Conservation (phyloP, 2,113 vertebrate genomes). For the Candoia aspera region DNA sequence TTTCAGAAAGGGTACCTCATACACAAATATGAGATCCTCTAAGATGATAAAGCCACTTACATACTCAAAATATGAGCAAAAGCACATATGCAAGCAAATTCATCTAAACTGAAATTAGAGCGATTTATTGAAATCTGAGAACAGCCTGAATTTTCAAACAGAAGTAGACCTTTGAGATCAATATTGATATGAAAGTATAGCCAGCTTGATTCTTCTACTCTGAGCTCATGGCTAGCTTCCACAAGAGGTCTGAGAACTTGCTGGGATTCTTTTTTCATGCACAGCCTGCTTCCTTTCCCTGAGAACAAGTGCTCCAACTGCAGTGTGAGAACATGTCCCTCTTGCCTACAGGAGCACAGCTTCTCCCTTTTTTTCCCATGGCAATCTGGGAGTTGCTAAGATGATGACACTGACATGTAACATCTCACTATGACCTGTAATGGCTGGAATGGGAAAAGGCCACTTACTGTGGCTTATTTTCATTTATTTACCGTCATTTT, state of each 20-base stretch:
- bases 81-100: not conserved
- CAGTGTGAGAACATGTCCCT: not conserved
- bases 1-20: not conserved
- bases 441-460: not conserved
- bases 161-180: not conserved
- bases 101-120: constrained; percentile 1
- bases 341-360: not conserved
- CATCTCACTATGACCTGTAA: not conserved
- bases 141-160: not conserved
- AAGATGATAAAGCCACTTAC: not conserved
- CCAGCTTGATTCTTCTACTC: not conserved
- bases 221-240: too few relatives aligned
- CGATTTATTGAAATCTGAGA: not conserved
- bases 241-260: not conserved
- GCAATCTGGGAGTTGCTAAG: not conserved
- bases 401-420: not conserved
- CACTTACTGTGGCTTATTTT: not conserved
- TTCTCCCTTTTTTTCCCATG: too few relatives aligned
- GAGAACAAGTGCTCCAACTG: not conserved
- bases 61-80: not conserved
- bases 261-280: not conserved
- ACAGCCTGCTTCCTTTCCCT: not conserved
- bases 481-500: not conserved
- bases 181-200: not conserved
- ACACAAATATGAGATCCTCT: not conserved